A percentile compares a stretch with the other conserved stretches of the same genome.
Evolutionary conservation across 1,140 invertebrate species (phyloP).

Genomic region (Protaetia brevitarsis): DNA sequence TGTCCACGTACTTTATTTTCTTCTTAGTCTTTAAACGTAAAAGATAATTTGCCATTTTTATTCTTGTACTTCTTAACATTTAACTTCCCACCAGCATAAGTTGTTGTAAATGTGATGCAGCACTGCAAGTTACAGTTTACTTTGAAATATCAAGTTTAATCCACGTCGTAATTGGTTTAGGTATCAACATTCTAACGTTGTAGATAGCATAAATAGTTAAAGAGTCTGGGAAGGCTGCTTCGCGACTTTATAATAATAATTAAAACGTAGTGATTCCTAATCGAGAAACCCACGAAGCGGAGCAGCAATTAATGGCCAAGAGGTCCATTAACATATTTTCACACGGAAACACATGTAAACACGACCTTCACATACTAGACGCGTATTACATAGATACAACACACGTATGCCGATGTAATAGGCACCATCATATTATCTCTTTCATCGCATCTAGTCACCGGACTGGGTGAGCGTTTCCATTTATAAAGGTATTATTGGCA

Average conservation of each 20-base stretch:
- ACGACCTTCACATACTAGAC: conserved; percentile 12
- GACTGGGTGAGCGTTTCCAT: neutral
- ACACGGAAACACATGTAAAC: conserved; percentile 11
- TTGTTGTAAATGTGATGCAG: no score
- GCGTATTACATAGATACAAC: no score
- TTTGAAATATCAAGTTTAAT: no score
- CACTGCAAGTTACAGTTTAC: no score
- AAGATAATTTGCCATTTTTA: no score
- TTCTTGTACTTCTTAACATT: no score
- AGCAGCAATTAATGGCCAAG: neutral
- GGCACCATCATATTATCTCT: neutral
- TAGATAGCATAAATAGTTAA: neutral
- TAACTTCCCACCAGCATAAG: no score
- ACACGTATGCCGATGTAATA: neutral
- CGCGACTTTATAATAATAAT: neutral
- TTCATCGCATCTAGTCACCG: neutral
- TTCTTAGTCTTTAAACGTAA: no score
- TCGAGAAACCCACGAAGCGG: neutral
- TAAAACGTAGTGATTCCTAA: neutral
- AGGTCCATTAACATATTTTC: conserved; percentile 14
- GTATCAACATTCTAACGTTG: neutral
- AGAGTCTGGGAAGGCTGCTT: neutral
- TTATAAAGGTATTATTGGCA: neutral
- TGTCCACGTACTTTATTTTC: no score
- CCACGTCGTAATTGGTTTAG: no score